Base-by-base conservation (phyloP, 1,140 invertebrate genomes). In the Drosophila busckii region DNA sequence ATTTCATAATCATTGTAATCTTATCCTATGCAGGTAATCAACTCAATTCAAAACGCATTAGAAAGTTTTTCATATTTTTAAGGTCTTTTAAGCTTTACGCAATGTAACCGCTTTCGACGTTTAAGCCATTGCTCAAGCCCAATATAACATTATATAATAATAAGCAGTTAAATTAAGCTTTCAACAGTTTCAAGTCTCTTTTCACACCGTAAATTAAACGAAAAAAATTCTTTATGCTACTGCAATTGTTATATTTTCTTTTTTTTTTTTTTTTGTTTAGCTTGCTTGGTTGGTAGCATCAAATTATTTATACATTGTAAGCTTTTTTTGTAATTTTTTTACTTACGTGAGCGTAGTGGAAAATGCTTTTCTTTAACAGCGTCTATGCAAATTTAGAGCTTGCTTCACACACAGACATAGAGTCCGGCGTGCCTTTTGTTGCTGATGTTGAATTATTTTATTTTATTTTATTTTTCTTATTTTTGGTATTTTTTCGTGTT, bases 261-360 rank as follows among this genome's bases (percentile, higher is more conserved):
- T 49, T 12, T 31, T 45, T 17, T 32, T 4, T 8, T 13, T 59
- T 37, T 17, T 52, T 37, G 13, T 53, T 25, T 45, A n/a, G n/a
- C n/a, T n/a, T n/a, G n/a, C n/a, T n/a, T n/a, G n/a, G 56, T 64
- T 76, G 73, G 62, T 80, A 71, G 73, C 73, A 35, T 45, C 32
- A 59, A 67, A 80, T 67, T 80, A 75, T 78, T 22, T 53, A 76
- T 56, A 53, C 56, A 12, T 9, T 53, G 55, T 46, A 62, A 40
- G n/a, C 9, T 22, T 42, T 53, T 42, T 44, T 26, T 25, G 3
- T 16, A 8, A 22, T 16, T 10, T 40, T 52, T 41, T 4, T 73
- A 73, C 71, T 78, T 78, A 78, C 71, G 60, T 76, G 68, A 31
- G 35, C 45, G 17, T 20, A 8, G 19, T 2, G 20, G 23, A 32